Percentiles rank a stretch among this genome's conserved stretches.
phyloP scores from a whole-genome alignment of 2,113 vertebrate genomes.

The Anhinga anhinga region DNA sequence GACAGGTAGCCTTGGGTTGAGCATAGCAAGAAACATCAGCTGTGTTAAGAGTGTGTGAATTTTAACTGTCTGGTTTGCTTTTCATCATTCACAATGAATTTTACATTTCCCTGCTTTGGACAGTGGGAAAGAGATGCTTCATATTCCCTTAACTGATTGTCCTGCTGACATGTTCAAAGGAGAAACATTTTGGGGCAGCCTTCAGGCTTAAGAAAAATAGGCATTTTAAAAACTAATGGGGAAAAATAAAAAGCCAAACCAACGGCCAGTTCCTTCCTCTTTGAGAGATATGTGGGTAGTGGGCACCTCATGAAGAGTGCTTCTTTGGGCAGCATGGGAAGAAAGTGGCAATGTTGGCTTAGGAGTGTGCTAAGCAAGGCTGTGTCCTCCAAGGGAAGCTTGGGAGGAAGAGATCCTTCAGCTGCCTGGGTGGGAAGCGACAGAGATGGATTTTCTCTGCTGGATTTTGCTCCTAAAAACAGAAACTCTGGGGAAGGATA shows the following conservation, averaged over 20 bases:
- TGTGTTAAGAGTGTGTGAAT: neutral
- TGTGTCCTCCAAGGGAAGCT: neutral
- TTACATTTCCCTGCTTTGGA: neutral
- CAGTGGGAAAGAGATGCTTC: neutral
- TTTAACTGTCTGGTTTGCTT: neutral
- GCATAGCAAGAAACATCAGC: neutral
- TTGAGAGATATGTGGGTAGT: neutral
- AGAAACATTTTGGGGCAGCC: neutral
- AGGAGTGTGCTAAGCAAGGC: neutral
- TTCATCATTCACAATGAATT: neutral
- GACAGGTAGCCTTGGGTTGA: neutral
- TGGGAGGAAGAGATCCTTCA: neutral
- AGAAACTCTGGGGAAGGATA: neutral
- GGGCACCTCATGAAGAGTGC: neutral
- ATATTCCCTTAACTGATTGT: neutral
- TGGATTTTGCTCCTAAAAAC: neutral
- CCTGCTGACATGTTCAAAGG: neutral
- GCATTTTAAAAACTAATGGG: neutral
- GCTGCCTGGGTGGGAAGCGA: neutral
- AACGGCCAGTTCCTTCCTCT: neutral
- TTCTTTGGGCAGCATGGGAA: neutral
- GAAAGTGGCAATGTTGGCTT: neutral
- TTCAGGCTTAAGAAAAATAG: neutral
- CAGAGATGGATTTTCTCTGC: neutral
- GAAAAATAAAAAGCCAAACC: neutral